Evolutionary conservation across 2,888 invertebrate genomes (phyloP).

Genomic region (Agrochola litura): DNA sequence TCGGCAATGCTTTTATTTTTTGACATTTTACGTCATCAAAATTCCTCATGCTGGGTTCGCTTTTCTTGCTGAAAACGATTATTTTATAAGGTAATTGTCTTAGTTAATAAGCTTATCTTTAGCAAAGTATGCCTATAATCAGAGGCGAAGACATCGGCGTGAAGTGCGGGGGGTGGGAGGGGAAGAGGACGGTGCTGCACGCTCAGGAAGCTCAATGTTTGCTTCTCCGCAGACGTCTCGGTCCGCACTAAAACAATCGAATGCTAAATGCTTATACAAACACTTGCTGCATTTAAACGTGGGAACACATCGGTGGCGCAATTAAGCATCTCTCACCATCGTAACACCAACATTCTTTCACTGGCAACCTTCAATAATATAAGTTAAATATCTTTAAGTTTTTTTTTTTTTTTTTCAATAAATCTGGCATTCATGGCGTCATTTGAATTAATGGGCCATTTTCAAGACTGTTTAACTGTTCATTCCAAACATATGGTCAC

Average conservation of each 20-base stretch:
- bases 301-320: slow-evolving; percentile 88
- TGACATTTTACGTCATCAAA: slow-evolving; percentile 72
- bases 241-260: slow-evolving; percentile 90
- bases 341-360: slow-evolving; percentile 76
- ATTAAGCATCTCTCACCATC: slow-evolving; percentile 83
- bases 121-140: slow-evolving; percentile 52
- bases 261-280: slow-evolving; percentile 89
- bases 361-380: slow-evolving; percentile 62
- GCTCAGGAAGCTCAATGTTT: slow-evolving; percentile 86
- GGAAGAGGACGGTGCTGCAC: slow-evolving; percentile 59
- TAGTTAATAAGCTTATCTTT: slow-evolving; percentile 60
- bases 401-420: slow-evolving; percentile 30
- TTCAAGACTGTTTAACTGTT: slow-evolving; percentile 16
- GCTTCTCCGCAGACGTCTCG: slow-evolving; percentile 85
- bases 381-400: slow-evolving; percentile 19
- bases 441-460: slow-evolving; percentile 11
- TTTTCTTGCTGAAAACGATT: slow-evolving; percentile 46
- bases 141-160: slow-evolving; percentile 44
- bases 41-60: slow-evolving; percentile 49
- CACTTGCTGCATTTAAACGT: slow-evolving; percentile 88
- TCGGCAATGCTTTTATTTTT: slow-evolving; percentile 76
- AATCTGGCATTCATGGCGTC: slow-evolving; percentile 8
- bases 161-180: slow-evolving; percentile 35
- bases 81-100: slow-evolving; percentile 51
- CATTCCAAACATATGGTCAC: slow-evolving; percentile 9